Percentiles rank a stretch among this genome's conserved stretches.
These are phyloP conservation scores for Scatophagus argus DNA, from an alignment of 2,113 vertebrate species.

Conservation along the genomic window DNA sequence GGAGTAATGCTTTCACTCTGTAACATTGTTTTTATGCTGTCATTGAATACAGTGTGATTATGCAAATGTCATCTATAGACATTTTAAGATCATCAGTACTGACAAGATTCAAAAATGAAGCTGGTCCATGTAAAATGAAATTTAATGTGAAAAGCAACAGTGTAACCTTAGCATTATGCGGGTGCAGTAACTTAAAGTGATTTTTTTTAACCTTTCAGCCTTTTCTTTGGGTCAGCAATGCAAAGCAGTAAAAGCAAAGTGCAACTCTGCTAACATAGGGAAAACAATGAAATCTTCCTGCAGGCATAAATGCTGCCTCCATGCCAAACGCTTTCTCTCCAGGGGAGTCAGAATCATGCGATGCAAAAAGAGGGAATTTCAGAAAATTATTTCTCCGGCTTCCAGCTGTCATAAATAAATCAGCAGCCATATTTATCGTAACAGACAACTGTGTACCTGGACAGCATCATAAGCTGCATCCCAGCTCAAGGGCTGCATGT, in stretches of 20 bases:
- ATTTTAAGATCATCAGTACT: not conserved
- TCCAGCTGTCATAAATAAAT: constrained; percentile 4
- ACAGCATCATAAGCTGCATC: constrained; percentile 7
- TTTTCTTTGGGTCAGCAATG: not conserved
- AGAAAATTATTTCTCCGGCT: not conserved
- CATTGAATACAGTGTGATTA: not conserved
- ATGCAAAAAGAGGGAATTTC: not conserved
- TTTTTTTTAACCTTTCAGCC: not conserved
- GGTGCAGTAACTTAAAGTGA: not conserved
- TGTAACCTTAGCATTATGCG: not conserved
- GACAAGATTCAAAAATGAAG: not conserved
- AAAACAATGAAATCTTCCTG: not conserved
- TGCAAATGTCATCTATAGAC: not conserved
- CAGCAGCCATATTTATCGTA: constrained; percentile 11
- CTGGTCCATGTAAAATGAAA: not conserved
- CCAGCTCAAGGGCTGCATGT: not conserved
- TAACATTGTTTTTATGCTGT: not conserved
- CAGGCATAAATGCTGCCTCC: not conserved
- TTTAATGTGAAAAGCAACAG: not conserved
- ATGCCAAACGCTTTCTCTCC: not conserved
- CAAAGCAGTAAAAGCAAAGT: not conserved
- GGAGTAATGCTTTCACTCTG: not conserved
- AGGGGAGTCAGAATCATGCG: not conserved
- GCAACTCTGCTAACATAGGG: no score
- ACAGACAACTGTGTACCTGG: constrained; percentile 7